These are phyloP conservation scores for Rugalucina vietnamica DNA, from an alignment of 2,888 invertebrate species.

Conservation along the genomic window DNA sequence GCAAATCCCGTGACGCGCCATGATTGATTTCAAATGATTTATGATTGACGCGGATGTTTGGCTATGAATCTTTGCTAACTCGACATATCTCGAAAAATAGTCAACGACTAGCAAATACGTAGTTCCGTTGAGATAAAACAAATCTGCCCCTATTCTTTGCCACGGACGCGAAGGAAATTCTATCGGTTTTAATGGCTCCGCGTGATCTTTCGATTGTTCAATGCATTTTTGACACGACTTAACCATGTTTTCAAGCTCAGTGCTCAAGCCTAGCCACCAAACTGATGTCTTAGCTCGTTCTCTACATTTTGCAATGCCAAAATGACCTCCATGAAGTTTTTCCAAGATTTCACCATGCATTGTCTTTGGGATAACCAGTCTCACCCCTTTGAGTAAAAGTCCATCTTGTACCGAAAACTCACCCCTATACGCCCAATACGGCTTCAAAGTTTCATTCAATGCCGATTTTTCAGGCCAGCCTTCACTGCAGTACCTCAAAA, in stretches of 20 bases:
- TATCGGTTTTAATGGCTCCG: constrained; percentile 56
- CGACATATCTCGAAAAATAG: constrained; percentile 60
- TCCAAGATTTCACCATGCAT: constrained; percentile 48
- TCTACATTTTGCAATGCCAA: constrained; percentile 62
- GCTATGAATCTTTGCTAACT: constrained; percentile 42
- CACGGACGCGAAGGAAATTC: constrained; percentile 63
- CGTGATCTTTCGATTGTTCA: constrained; percentile 40
- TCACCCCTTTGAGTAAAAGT: constrained; percentile 33
- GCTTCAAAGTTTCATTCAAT: constrained; percentile 6
- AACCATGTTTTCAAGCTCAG: constrained; percentile 37
- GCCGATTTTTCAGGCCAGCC: constrained; percentile 22
- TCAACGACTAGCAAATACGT: constrained; percentile 61
- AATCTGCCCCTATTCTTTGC: constrained; percentile 65
- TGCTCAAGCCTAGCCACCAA: constrained; percentile 59
- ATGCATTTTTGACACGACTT: constrained; percentile 54
- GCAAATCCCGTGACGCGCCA: constrained; percentile 54
- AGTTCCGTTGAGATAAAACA: constrained; percentile 58
- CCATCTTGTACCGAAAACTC: constrained; percentile 39
- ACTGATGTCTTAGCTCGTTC: constrained; percentile 57
- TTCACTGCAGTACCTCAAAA: neutral
- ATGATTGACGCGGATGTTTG: constrained; percentile 39
- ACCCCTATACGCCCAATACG: constrained; percentile 46
- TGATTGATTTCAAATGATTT: constrained; percentile 57
- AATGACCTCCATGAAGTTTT: constrained; percentile 57
- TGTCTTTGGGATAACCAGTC: constrained; percentile 45